phyloP scores from a whole-genome alignment of 1,140 invertebrate species.

The Sycobia sp. region DNA sequence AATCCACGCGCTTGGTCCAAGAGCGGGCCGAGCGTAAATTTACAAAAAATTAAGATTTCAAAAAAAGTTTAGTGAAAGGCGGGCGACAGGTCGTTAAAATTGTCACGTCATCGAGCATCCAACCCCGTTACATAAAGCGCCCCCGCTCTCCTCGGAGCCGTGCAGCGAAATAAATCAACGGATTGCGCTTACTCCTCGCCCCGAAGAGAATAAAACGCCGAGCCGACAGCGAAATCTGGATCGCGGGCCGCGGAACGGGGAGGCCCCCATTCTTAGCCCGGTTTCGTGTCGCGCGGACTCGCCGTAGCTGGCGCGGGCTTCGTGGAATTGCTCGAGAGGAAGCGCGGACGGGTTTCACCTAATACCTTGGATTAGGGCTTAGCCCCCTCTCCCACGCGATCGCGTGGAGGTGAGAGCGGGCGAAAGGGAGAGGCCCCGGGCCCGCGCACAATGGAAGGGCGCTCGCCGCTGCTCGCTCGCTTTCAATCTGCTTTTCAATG shows the following conservation, averaged over 20 bases:
- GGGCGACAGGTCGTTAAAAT: constrained; percentile 3
- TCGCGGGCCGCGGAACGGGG: no score
- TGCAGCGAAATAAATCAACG: not conserved
- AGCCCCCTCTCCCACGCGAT: constrained; percentile 37
- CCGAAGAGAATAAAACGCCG: no score
- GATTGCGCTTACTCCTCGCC: not conserved
- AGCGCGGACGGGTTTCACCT: constrained; percentile 53
- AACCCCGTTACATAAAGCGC: no score
- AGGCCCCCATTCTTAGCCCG: not conserved
- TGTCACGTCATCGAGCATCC: no score
- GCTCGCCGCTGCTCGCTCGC: no score
- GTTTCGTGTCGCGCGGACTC: not conserved
- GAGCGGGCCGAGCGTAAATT: no score
- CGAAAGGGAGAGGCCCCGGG: not conserved
- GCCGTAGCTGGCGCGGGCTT: not conserved
- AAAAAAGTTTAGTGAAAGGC: constrained; percentile 5
- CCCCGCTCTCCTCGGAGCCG: no score
- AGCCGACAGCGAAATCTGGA: no score
- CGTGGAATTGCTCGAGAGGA: constrained; percentile 40
- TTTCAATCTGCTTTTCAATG: no score
- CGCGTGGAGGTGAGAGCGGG: not conserved
- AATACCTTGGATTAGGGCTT: constrained; percentile 53
- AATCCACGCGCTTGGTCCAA: no score
- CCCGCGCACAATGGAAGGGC: constrained; percentile 1
- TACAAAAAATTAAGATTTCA: no score